These are phyloP conservation scores for Triplophysa siluroides DNA, from an alignment of 2,113 vertebrate species.

Conservation along the genomic window DNA sequence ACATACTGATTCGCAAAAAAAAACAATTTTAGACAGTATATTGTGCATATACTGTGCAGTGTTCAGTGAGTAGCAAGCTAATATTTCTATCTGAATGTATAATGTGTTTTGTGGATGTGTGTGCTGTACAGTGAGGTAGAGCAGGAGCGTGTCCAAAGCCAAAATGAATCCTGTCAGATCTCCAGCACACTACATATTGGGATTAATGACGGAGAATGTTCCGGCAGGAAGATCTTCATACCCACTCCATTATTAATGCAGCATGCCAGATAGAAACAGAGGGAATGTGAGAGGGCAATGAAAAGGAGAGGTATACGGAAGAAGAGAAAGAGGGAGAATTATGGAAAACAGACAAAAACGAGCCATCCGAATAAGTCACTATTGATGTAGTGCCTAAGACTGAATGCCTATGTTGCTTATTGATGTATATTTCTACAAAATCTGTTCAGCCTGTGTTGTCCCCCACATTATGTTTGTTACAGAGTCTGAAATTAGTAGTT, in stretches of 20 bases:
- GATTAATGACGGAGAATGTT: slow-evolving; percentile 62
- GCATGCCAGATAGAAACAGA: slow-evolving; percentile 44
- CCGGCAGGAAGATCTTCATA: slow-evolving; percentile 50
- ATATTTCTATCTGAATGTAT: slow-evolving; percentile 3
- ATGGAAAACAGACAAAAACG: neutral
- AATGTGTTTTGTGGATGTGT: slow-evolving; percentile 9
- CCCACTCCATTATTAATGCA: slow-evolving; percentile 60
- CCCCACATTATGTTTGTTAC: no score
- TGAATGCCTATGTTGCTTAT: no score
- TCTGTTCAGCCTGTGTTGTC: no score
- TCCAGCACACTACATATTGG: slow-evolving; percentile 54
- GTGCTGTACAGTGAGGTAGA: neutral
- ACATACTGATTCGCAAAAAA: neutral
- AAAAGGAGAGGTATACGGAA: neutral
- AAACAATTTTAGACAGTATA: no score
- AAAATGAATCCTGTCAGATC: slow-evolving; percentile 55
- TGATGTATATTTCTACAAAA: no score
- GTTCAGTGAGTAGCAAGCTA: slow-evolving; percentile 1
- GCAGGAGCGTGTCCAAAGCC: slow-evolving; percentile 26
- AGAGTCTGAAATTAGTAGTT: no score
- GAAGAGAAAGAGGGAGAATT: neutral
- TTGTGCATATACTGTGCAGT: neutral
- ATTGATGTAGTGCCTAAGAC: no score
- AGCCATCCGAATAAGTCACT: neutral
- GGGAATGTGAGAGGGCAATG: neutral